Evolutionary conservation across 1,140 invertebrate genomes (phyloP).

Genomic region (Gyrodactylus bullatarudis): DNA sequence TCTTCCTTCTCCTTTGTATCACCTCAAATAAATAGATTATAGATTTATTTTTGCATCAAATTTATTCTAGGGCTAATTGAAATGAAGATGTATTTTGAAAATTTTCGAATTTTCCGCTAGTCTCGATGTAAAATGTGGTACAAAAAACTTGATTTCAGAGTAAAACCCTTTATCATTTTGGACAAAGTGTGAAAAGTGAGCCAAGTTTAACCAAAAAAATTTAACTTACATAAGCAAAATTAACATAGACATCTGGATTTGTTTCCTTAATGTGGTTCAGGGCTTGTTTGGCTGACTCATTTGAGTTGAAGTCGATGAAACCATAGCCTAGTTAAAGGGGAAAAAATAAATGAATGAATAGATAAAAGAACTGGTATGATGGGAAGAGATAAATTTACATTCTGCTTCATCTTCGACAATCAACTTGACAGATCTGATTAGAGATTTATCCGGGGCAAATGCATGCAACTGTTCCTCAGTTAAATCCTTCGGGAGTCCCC

Average conservation of each 20-base stretch:
- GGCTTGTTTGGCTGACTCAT: background rate
- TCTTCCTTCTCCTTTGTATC: too few relatives aligned
- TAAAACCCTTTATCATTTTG: too few relatives aligned
- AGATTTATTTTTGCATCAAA: too few relatives aligned
- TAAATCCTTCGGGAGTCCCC: background rate
- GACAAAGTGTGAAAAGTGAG: too few relatives aligned
- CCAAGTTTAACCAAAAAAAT: too few relatives aligned
- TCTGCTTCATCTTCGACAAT: background rate
- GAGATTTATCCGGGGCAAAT: background rate
- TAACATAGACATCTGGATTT: background rate
- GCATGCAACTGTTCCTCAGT: background rate
- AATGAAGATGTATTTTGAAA: too few relatives aligned
- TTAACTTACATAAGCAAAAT: background rate
- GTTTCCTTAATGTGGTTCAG: background rate
- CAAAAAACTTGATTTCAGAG: too few relatives aligned
- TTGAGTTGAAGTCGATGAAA: background rate
- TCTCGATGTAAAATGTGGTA: too few relatives aligned
- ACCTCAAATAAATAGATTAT: too few relatives aligned
- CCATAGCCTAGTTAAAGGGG: background rate
- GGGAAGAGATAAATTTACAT: background rate
- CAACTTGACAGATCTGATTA: background rate
- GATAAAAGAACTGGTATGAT: background rate
- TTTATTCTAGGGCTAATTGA: too few relatives aligned
- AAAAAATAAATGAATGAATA: background rate
- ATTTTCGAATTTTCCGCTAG: too few relatives aligned